Conservation (phyloP, 1,140 invertebrate genomes). For the Tyrophagus putrescentiae region DNA sequence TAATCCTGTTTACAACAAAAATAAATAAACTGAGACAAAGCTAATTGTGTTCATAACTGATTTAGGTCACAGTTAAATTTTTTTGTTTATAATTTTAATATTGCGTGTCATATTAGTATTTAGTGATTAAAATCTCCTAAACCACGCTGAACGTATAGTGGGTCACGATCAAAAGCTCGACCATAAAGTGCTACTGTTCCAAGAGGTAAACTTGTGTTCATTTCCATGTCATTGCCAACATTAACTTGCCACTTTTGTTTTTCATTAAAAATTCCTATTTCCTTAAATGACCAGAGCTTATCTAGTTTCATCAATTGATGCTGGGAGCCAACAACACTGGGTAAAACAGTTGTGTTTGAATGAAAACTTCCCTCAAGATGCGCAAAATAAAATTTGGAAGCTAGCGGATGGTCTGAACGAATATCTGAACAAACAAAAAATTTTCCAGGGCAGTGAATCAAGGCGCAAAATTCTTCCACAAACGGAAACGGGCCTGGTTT, state of each 20-base stretch:
- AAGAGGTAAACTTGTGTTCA: background rate
- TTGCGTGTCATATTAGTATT: too few species aligned
- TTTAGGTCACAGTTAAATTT: too few species aligned
- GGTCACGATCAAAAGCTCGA: constrained; percentile 15
- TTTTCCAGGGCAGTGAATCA: constrained; percentile 19
- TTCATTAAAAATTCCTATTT: too few species aligned
- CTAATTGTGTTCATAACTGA: too few species aligned
- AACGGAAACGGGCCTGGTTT: constrained; percentile 1
- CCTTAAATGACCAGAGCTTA: background rate
- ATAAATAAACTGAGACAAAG: too few species aligned
- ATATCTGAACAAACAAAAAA: background rate
- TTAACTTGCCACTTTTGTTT: too few species aligned
- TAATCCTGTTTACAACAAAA: too few species aligned
- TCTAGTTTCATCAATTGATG: background rate
- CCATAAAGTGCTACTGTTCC: constrained; percentile 13
- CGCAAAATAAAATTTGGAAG: background rate
- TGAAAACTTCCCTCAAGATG: constrained; percentile 11
- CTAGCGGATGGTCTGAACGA: background rate
- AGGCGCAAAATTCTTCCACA: constrained; percentile 19
- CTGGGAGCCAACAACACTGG: constrained; percentile 11
- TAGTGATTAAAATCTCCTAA: too few species aligned
- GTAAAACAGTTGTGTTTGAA: background rate
- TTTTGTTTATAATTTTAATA: too few species aligned
- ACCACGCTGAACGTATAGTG: constrained; percentile 11
- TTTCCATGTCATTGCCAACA: too few species aligned